Evolutionary conservation across 2,113 vertebrate species (phyloP), one percentile per base, ranked within the genome.

Genomic region (Cacatua alba): DNA sequence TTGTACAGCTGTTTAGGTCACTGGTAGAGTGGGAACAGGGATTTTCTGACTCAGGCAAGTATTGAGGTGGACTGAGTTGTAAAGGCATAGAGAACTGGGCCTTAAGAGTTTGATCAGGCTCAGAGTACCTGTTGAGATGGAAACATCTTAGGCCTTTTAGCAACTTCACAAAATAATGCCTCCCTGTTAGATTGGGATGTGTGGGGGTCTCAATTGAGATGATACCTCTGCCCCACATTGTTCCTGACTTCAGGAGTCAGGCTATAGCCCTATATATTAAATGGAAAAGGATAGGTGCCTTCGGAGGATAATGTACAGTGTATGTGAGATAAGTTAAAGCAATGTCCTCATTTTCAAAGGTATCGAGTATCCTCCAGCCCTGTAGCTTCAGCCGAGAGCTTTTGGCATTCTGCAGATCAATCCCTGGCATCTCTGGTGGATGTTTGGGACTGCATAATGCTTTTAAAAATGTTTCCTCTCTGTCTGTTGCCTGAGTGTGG

Each of bases 391-490:
- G 49, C 63, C 35, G 53, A 71, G 44, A 68, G 43, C 57, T 78
- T 48, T 84, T 48, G 52, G 21, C 21, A 14, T 37, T 39, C 49
- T 85, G 75, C n/a, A 51, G 2, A 37, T 49, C 44, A 52, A 70
- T 25, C 12, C 17, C 20, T 75, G 51, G 7, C 35, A 17, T 57
- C 57, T 82, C 33, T 75, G 46, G 6, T 48, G 41, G 39, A 18
- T 81, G 20, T 82, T 18, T 52, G 37, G 65, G 48, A 25, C 71
- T 0, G 0, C 60, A 2, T 12, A 75, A 43, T 23, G 13, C 33
- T 55, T 78, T 10, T 13, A 17, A 70, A 84, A 85, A n/a, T 15
- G 2, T 14, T 80, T 86, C 68, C 51, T 0, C 0, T 35, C 2
- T 26, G 15, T 55, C 26, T 86, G 28, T 48, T 90, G 53, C 18